These are phyloP conservation scores for Isotomurus palustris DNA, from an alignment of 2,888 invertebrate species.

Conservation along the genomic window DNA sequence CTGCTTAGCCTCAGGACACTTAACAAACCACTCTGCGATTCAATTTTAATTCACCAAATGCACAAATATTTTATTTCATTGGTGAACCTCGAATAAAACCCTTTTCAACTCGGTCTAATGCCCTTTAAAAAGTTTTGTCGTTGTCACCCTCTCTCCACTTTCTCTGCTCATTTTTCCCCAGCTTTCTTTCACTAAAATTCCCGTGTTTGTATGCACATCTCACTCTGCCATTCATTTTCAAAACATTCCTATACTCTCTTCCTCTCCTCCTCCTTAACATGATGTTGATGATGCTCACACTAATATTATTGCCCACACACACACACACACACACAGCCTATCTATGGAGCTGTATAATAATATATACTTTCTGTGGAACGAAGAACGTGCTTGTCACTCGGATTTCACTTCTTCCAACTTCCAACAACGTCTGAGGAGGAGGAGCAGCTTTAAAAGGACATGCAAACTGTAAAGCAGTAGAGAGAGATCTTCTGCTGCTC, in stretches of 20 bases:
- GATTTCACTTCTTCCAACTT: background rate
- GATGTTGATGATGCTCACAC: too few species aligned
- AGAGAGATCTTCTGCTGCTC: too few species aligned
- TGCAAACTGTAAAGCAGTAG: too few species aligned
- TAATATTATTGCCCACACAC: too few species aligned
- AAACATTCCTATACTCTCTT: background rate
- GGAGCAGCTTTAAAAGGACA: too few species aligned
- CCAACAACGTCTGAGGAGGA: too few species aligned
- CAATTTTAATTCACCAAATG: constrained; percentile 42
- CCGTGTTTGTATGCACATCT: constrained; percentile 1
- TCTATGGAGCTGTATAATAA: too few species aligned
- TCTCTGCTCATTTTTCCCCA: background rate
- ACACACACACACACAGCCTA: too few species aligned
- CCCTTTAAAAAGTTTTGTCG: background rate
- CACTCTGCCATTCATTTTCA: background rate
- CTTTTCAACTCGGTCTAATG: background rate
- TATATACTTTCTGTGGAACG: background rate
- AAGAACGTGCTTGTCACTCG: constrained; percentile 14
- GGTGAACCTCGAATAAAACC: background rate
- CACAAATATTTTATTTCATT: constrained; percentile 38
- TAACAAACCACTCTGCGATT: constrained; percentile 14
- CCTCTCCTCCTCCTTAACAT: background rate
- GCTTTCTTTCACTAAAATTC: background rate
- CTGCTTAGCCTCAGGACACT: constrained; percentile 13
- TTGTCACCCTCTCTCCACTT: background rate